Base-by-base conservation (phyloP, 2,113 vertebrate species). In the Percopsis transmontana region DNA sequence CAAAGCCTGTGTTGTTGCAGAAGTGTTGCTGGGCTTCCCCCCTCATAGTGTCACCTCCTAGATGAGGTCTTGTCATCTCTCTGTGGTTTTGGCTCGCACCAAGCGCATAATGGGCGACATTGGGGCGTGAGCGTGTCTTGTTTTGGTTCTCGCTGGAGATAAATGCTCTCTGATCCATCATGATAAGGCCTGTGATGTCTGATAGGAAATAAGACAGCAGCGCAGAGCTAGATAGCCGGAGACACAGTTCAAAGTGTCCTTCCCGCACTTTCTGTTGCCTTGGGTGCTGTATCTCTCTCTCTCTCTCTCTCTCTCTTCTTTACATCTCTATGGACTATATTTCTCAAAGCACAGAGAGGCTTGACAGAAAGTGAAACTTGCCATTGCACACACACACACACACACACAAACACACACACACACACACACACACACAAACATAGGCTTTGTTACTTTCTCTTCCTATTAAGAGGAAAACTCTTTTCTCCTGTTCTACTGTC, bases 201-300 rank as follows among this genome's bases (percentile, higher is more conserved):
- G 88, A 87, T 84, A 62, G 74, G 84, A 87, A 80, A 83, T 19
- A 75, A 85, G 52, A 71, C 85, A 81, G 76, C 76, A 70, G 70
- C 48, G 9, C 5, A 0, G 4, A 47, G 41, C 15, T 15, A 18
- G 38, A 0, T 53, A 53, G 51, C 51, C 20, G 23, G 51, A 14
- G 21, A 3, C 9, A 5, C 9, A 5, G 11, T 5, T 14, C 13
- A 11, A 23, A 23, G 21, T 53, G 3, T 38, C 56, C 27, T 7
- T 33, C 27, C 27, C 27, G 27, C 27, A 33, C 27, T 33, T 33
- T 33, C 27, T 4, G 27, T 33, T 33, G 27, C 27, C 27, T 33
- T 33, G 27, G n/a, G 5, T 33, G 27, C 50, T 52, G 6, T 52
- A 18, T 10, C 20, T 21, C 18, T 23, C 50, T 53, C 51, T 53